Evolutionary conservation across 2,113 vertebrate genomes (phyloP).

Genomic region (Chamaea fasciata): DNA sequence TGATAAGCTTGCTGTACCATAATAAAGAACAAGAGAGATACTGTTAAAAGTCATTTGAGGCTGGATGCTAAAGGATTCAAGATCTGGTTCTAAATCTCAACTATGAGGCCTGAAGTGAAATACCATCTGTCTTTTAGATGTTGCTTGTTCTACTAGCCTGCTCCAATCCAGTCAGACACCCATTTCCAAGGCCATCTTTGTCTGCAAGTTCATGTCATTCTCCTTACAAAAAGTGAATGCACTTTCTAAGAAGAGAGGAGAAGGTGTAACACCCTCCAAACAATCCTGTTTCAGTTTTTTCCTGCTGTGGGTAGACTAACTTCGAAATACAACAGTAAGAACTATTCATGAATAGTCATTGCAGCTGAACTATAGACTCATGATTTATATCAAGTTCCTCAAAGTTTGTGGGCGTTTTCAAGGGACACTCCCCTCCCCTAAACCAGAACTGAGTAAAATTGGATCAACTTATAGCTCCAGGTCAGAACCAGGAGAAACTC

Average conservation of each 20-base stretch:
- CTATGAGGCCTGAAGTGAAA: neutral
- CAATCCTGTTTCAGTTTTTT: neutral
- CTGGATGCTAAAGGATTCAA: neutral
- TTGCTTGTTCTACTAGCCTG: neutral
- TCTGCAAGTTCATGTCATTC: neutral
- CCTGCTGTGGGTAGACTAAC: neutral
- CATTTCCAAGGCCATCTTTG: neutral
- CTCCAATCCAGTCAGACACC: neutral
- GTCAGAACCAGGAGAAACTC: neutral
- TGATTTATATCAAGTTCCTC: neutral
- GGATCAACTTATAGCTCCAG: neutral
- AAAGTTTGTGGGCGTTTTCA: neutral
- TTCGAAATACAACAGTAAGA: neutral
- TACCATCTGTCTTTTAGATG: neutral
- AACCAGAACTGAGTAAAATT: neutral
- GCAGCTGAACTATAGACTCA: neutral
- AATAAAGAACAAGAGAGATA: neutral
- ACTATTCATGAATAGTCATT: neutral
- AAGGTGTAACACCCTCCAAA: neutral
- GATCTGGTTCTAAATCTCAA: neutral
- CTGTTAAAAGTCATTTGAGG: neutral
- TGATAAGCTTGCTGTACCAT: neutral
- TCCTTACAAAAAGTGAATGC: neutral
- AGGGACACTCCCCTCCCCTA: accelerated
- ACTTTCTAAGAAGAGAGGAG: neutral